Conservation (phyloP, 2,113 vertebrate genomes). For the Aegithalos caudatus region DNA sequence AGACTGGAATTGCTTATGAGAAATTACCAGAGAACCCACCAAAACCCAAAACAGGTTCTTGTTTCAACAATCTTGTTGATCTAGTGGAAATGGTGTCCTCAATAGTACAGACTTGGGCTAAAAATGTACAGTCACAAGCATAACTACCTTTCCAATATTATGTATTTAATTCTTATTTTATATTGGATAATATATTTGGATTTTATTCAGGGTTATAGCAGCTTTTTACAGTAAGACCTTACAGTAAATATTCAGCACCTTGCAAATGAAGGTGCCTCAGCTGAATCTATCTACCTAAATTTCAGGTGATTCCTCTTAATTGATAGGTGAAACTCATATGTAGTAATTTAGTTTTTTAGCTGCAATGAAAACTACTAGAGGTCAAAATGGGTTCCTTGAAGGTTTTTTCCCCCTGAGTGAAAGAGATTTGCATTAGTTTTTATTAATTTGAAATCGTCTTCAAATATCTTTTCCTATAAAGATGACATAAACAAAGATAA, state of each 20-base stretch:
- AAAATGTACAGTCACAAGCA: not conserved
- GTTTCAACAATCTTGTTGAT: not conserved
- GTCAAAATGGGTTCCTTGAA: not conserved
- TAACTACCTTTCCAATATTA: not conserved
- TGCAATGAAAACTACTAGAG: not conserved
- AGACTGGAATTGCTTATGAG: not conserved
- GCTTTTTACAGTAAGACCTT: not conserved
- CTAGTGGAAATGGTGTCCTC: not conserved
- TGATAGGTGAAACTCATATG: not conserved
- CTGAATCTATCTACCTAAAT: not conserved
- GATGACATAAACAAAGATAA: not conserved
- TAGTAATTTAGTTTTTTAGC: no score
- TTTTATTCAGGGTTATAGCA: not conserved
- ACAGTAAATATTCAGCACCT: not conserved
- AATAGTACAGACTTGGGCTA: not conserved
- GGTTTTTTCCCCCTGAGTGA: not conserved
- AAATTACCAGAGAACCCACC: not conserved
- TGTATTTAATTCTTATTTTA: not conserved
- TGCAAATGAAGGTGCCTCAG: not conserved
- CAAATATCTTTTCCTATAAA: not conserved
- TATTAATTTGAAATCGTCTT: not conserved
- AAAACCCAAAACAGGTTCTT: not conserved
- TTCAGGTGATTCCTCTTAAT: not conserved
- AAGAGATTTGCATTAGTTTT: not conserved
- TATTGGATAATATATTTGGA: no score